Evolutionary conservation across 37 sponge, comb jelly and placozoan species (phyloP), one percentile per base, ranked within the genome.

Genomic region (Ephydatia muelleri): DNA sequence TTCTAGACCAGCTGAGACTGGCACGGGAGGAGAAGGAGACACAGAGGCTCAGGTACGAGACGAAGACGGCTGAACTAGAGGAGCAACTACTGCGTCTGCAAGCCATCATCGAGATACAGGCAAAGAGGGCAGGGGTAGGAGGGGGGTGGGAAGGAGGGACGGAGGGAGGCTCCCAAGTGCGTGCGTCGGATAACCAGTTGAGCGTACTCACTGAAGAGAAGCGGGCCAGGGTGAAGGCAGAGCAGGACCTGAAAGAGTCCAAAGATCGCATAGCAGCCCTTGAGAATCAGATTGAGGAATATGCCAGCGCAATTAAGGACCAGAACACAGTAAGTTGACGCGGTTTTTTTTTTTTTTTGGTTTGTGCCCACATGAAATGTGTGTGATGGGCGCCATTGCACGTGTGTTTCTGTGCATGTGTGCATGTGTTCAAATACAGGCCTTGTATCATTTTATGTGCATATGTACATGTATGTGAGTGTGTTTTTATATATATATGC

Each of bases 181-280:
- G 36, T 30, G 32, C 8, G 27, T 29, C 13, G 65, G 70, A 73
- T 43, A 49, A 74, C 14, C 36, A 84, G 79, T 43, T 34, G 49
- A 11, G 29, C 26, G 39, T 29, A 39, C 73, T 79, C 35, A 72
- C 78, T 65, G 68, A 79, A 28, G 86, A 85, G 57, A 66, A 85
- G 38, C 36, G 49, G 5, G 80, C 75, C 12, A 65, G 64, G n/a
- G 80, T 67, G 37, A 77, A 72, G 32, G 49, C 68, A 27, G 80
- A 72, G 23, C 70, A 77, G 47, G 80, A 43, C 3, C 6, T 86
- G 65, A 75, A 78, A 8, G 89, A 88, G 67, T n/a, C 38, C 64
- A 93, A 86, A 76, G 84, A 85, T 39, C 26, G 76, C 32, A 82
- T 83, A 65, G 72, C 89, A 2, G 89, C 84, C 21, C 65, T 89